Evolutionary conservation across 2,113 vertebrate genomes (phyloP), one percentile per base, ranked within the genome.

Genomic region (Aphyosemion australe): DNA sequence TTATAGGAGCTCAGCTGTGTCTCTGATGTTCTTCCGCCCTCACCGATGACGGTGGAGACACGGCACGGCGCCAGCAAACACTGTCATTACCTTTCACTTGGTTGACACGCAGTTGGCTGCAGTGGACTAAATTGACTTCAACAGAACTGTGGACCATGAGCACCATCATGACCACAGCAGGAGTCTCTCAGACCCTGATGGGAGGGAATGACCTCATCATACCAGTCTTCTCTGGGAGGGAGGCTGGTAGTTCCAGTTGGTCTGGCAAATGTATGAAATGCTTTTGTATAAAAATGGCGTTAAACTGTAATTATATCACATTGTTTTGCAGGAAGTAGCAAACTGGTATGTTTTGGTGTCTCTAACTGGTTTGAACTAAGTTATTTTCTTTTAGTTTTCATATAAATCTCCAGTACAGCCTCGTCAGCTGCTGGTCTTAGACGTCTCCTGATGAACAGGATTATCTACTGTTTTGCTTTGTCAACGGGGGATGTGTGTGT

Each of bases 41-140:
- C 45, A 53, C 62, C 15, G 19, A 16, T 61, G 74, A 74, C 60
- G 67, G 62, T 51, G 19, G 47, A 60, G 69, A 65, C 68, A 48
- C 59, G 67, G 65, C 59, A 31, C 71, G 65, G 70, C 53, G 65
- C 71, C 62, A 6, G 41, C 7, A 21, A 26, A 49, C 37, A 26
- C 26, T 26, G 3, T 26, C 26, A 26, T 26, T 26, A 4, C 26
- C 5, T 26, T 26, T 26, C 26, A 26, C 26, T 26, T 26, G 26
- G 26, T 26, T 54, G 65, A 69, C 54, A 43, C n/a, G 2, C 20
- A n/a, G 54, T 66, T 84, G 82, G 74, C 76, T 37, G 9, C 19
- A 8, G 46, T 64, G 54, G 57, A 65, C n/a, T 32, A 6, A 42
- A 51, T 72, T 84, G 73, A 87, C 74, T 78, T 80, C 64, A 73